Evolutionary conservation across 1,140 invertebrate genomes (phyloP), one percentile per base, ranked within the genome.

Genomic region (Penaeus vannamei): DNA sequence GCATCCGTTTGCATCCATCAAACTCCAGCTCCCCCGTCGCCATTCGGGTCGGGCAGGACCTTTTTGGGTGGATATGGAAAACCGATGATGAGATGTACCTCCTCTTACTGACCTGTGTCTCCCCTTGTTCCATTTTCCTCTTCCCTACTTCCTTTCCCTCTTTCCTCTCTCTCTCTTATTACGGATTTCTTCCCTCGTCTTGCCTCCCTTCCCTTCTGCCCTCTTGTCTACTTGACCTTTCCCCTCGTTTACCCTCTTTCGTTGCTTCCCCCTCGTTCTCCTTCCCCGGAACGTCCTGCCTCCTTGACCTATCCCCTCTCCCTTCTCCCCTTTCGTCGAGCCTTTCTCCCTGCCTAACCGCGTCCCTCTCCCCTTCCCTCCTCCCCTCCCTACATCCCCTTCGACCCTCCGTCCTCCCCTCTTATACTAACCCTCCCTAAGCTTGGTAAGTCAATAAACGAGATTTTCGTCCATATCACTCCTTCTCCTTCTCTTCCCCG

Each of bases 351-450:
- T 32, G 32, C 62, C 83, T 42, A 17, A 60, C 42, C 23, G 23
- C 77, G 23, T 46, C 42, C 32, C 29, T 23, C 12, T 12, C 42
- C 23, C 77, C 26, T 42, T 12, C 3, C 36, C 59, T 61, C 32
- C 59, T 23, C 42, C 22, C 42, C 42, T 53, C 53, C 53, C 53
- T 53, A 17, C 14, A 53, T 53, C 53, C 53, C 53, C 14, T 53
- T 53, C 42, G 7, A 1, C 29, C 77, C 32, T 19, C 20, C 23
- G 29, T 29, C 60, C 36, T 69, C 22, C 32, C 62, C 46, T 32
- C 32, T 61, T 64, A 32, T 29, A 60, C 42, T 83, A 32, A 59
- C 81, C 42, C 59, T 83, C 81, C 46, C 59, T 59, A 53, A 53
- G 53, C 53, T 53, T 53, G 53, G 53, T 53, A 53, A 53, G 53